Evolutionary conservation across 92 coral and sea anemone species (phyloP).

Genomic region (Zoanthus sociatus): DNA sequence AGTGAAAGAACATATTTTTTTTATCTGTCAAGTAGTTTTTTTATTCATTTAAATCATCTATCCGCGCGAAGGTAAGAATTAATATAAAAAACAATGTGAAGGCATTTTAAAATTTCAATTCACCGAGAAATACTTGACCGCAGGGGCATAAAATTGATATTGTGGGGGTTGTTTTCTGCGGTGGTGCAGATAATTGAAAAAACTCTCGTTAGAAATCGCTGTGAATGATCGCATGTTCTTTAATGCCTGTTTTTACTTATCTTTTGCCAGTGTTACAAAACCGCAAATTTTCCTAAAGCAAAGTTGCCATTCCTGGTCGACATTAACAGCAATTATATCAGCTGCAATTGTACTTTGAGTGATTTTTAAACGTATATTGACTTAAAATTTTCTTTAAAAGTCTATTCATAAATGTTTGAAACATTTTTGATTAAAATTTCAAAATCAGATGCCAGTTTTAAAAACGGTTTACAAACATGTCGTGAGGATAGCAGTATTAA

Average conservation of each 20-base stretch:
- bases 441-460: neutral
- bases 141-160: neutral
- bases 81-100: neutral
- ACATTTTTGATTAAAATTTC: no score
- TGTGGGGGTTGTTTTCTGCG: neutral
- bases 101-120: slow-evolving; percentile 4
- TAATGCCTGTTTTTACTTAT: slow-evolving; percentile 1
- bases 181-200: neutral
- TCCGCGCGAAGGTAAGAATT: slow-evolving; percentile 20
- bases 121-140: slow-evolving; percentile 5
- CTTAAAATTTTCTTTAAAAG: no score
- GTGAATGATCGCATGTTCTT: neutral
- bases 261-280: slow-evolving; percentile 15
- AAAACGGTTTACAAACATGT: neutral
- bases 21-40: neutral
- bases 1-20: neutral
- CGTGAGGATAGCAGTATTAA: neutral
- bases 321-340: slow-evolving; percentile 12
- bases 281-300: slow-evolving; percentile 31
- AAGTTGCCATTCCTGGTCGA: slow-evolving; percentile 30
- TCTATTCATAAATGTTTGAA: neutral
- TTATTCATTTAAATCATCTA: neutral
- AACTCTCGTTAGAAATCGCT: neutral
- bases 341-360: slow-evolving; percentile 7
- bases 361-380: neutral